phyloP scores from a whole-genome alignment of 2,888 invertebrate genomes.

The Nomada fucata region DNA sequence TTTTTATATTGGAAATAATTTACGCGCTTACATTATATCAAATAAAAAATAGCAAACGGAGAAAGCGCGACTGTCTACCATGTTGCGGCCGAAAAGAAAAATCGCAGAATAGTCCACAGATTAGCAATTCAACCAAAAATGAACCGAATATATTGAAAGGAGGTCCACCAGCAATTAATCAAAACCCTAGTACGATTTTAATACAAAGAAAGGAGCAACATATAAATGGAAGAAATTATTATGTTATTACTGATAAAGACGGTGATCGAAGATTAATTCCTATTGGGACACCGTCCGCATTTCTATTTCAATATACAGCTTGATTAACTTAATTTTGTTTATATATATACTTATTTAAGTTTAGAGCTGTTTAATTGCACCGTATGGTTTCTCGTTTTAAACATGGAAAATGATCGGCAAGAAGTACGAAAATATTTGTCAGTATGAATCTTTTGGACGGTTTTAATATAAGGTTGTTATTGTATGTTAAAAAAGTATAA shows the following conservation, averaged over 20 bases:
- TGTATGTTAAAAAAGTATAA: no score
- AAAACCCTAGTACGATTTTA: neutral
- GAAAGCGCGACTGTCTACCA: neutral
- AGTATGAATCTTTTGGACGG: neutral
- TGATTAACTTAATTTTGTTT: slow-evolving; percentile 6
- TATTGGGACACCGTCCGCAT: slow-evolving; percentile 90
- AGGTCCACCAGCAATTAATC: slow-evolving; percentile 58
- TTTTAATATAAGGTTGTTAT: no score
- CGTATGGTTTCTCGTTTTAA: no score
- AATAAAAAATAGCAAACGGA: slow-evolving; percentile 41
- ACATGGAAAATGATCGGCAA: no score
- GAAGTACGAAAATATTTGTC: neutral
- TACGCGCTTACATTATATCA: slow-evolving; percentile 43
- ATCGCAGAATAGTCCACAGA: no score
- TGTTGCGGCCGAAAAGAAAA: neutral
- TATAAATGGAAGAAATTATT: slow-evolving; percentile 92
- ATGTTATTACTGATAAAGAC: slow-evolving; percentile 87
- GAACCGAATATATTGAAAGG: slow-evolving; percentile 43
- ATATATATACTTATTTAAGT: neutral
- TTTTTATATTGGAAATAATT: slow-evolving; percentile 88
- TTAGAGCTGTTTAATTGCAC: no score
- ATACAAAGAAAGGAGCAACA: slow-evolving; percentile 54
- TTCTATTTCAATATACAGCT: slow-evolving; percentile 87
- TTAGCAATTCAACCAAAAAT: neutral
- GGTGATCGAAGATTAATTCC: slow-evolving; percentile 90